Percentiles rank a stretch among this genome's conserved stretches.
These are phyloP conservation scores for Marmota flaviventris DNA, from an alignment of 2,113 vertebrate species.

Conservation along the genomic window DNA sequence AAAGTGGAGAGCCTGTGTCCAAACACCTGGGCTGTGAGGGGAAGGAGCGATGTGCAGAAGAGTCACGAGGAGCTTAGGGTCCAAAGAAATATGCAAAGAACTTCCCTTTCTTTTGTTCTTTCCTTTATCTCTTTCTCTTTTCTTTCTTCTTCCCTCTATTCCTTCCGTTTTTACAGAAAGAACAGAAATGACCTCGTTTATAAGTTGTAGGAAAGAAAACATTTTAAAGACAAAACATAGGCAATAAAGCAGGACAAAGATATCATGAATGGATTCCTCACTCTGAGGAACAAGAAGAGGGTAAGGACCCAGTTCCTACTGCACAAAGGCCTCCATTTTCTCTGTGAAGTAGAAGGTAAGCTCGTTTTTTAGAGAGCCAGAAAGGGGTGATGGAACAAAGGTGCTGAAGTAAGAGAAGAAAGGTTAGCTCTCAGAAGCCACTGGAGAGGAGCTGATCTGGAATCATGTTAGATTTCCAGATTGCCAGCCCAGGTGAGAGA, in stretches of 20 bases:
- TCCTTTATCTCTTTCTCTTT: not conserved
- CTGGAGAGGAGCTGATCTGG: not conserved
- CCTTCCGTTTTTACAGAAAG: not conserved
- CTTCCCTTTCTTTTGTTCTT: not conserved
- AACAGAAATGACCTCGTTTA: not conserved
- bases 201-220: not conserved
- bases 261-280: not conserved
- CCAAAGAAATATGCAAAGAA: not conserved
- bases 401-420: not conserved
- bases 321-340: not conserved
- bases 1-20: not conserved
- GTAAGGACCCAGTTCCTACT: not conserved
- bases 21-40: not conserved
- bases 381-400: not conserved
- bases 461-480: not conserved
- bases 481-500: not conserved
- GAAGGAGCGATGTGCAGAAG: not conserved
- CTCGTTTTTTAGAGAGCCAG: not conserved
- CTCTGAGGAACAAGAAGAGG: not conserved
- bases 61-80: not conserved
- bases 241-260: not conserved
- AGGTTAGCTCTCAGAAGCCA: not conserved
- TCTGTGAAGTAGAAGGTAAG: not conserved
- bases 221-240: conserved; percentile 14
- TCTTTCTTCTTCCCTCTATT: not conserved